Percentiles rank a stretch among this genome's conserved stretches.
Evolutionary conservation across 2,888 invertebrate genomes (phyloP).

Genomic region (Odontocolon sp.): DNA sequence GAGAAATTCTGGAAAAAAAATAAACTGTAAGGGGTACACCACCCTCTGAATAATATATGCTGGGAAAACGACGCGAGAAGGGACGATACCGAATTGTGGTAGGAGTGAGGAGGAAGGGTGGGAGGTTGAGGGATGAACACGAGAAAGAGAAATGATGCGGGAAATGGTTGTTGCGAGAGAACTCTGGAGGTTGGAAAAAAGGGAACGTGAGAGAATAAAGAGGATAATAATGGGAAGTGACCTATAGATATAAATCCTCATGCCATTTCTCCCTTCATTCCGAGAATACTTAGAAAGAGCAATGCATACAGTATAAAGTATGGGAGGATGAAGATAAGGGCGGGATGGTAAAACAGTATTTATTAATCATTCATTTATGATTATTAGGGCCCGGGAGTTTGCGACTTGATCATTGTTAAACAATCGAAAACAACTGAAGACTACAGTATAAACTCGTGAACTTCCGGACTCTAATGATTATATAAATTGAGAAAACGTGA

Average conservation of each 20-base stretch:
- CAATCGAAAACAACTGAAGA: no score
- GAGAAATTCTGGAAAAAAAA: not conserved
- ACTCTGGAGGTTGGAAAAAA: not conserved
- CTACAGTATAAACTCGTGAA: no score
- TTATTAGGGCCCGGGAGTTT: no score
- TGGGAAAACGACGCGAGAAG: slow-evolving; percentile 4
- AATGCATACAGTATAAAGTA: not conserved
- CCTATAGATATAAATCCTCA: slow-evolving; percentile 25
- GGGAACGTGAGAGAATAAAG: slow-evolving; percentile 10
- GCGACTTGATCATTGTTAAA: no score
- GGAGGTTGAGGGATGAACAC: slow-evolving; percentile 13
- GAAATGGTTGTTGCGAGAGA: slow-evolving; percentile 17
- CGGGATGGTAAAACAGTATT: no score
- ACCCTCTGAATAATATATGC: slow-evolving; percentile 12
- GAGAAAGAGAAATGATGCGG: slow-evolving; percentile 35
- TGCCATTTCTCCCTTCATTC: not conserved
- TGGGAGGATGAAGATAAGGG: no score
- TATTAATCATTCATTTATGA: no score
- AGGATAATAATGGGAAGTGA: slow-evolving; percentile 26
- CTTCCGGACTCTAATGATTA: no score
- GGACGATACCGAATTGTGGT: slow-evolving; percentile 4
- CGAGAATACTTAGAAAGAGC: not conserved
- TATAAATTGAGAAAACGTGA: no score
- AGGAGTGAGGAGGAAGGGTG: slow-evolving; percentile 8
- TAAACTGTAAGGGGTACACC: not conserved